Evolutionary conservation across 2,113 vertebrate genomes (phyloP), one percentile per base, ranked within the genome.

Genomic region (Colinus virginianus): DNA sequence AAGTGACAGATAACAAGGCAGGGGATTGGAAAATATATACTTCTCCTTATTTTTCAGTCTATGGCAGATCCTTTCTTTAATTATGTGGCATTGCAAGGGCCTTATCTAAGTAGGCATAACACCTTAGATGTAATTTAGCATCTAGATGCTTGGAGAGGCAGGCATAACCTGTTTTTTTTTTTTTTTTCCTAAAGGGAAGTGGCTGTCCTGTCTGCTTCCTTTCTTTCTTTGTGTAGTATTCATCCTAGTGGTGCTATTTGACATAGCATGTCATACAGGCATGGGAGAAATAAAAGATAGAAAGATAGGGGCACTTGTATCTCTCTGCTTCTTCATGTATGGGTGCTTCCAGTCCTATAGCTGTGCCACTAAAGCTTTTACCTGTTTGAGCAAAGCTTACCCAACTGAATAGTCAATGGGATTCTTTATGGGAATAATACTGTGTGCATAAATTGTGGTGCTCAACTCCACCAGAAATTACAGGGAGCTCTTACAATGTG

Each of bases 1-100:
- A 92, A 77, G 88, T 95, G 93, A 84, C 88, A 96, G 95, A 94
- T 93, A 96, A 89, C 75, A 86, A 91, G 91, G 78, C 90, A 86
- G 63, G 62, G 75, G 82, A 91, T 94, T 90, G 93, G 68, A 91
- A 96, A 90, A 93, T 71, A 86, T 55, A 36, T 87, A 80, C 66
- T 91, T 78, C 59, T 91, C 38, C 43, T 78, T 62, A 76, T 95
- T 95, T 91, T 81, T 78, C 88, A 82, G 78, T 43, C 77, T 74
- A 28, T 71, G 59, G 78, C 85, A 86, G 64, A 63, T 72, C 59
- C 49, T 90, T 70, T 91, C 79, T 91, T 56, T 74, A 95, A 94
- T 94, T 93, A 88, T 6, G 46, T 88, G 85, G 45, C 79, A 78
- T 77, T 89, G 72, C 78, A 83, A 81, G 69, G 84, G 42, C 79